phyloP scores from a whole-genome alignment of 2,888 invertebrate genomes.

The Himalopsyche japonica region DNA sequence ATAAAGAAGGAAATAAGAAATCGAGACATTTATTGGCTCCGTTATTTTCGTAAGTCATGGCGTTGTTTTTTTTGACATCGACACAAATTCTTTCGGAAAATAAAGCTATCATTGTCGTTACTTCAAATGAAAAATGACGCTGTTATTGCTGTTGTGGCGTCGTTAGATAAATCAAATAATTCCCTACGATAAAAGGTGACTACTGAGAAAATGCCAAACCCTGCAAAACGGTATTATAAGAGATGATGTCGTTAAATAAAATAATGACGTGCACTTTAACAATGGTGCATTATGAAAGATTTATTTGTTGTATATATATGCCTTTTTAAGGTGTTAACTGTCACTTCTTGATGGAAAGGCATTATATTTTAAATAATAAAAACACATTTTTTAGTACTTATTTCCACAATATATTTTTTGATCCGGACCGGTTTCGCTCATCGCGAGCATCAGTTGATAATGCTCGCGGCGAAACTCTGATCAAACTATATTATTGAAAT shows the following conservation, averaged over 20 bases:
- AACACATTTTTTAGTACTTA: no score
- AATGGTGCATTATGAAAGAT: neutral
- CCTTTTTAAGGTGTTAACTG: no score
- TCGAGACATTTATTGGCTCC: neutral
- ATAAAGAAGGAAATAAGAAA: neutral
- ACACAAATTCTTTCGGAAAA: conserved; percentile 18
- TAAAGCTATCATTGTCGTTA: conserved; percentile 31
- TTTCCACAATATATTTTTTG: no score
- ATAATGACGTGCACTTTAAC: neutral
- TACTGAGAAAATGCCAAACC: neutral
- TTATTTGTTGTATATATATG: neutral
- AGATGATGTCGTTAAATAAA: neutral
- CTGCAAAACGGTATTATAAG: neutral
- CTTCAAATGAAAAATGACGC: conserved; percentile 26
- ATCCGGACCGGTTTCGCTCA: no score
- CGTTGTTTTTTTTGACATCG: neutral
- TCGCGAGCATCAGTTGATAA: no score
- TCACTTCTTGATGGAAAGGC: no score
- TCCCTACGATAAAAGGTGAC: neutral
- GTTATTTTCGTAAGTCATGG: neutral
- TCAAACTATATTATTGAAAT: no score
- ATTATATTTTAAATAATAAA: no score
- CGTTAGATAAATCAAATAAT: conserved; percentile 13
- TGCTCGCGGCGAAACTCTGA: no score
- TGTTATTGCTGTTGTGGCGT: conserved; percentile 12